phyloP scores from a whole-genome alignment of 2,113 vertebrate genomes.

The Choloepus hoffmanni region DNA sequence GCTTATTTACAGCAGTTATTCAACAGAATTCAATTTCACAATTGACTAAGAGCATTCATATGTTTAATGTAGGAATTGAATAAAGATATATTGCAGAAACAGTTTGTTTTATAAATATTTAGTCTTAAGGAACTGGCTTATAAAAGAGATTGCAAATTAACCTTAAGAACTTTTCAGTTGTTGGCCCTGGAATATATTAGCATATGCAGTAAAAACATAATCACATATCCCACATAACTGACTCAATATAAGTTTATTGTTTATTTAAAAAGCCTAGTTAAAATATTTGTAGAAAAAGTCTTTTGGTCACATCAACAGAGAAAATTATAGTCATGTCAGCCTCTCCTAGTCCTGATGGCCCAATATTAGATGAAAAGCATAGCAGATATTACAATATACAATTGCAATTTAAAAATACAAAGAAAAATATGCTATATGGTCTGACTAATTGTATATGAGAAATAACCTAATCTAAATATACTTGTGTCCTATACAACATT shows the following conservation, averaged over 20 bases:
- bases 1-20: neutral
- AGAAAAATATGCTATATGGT: neutral
- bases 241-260: neutral
- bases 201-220: neutral
- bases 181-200: neutral
- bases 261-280: neutral
- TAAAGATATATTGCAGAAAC: neutral
- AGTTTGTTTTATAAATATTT: constrained; percentile 18
- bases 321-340: neutral
- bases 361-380: neutral
- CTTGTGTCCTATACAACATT: neutral
- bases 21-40: constrained; percentile 1
- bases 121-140: neutral
- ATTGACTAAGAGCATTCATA: neutral
- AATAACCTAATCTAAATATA: neutral
- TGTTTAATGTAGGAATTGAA: neutral
- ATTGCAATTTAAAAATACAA: neutral
- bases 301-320: neutral
- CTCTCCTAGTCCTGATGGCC: neutral
- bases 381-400: neutral
- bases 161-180: neutral
- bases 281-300: neutral
- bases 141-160: neutral
- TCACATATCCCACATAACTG: neutral
- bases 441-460: neutral